phyloP scores from a whole-genome alignment of 1,140 invertebrate genomes.

The Bombus polaris region DNA sequence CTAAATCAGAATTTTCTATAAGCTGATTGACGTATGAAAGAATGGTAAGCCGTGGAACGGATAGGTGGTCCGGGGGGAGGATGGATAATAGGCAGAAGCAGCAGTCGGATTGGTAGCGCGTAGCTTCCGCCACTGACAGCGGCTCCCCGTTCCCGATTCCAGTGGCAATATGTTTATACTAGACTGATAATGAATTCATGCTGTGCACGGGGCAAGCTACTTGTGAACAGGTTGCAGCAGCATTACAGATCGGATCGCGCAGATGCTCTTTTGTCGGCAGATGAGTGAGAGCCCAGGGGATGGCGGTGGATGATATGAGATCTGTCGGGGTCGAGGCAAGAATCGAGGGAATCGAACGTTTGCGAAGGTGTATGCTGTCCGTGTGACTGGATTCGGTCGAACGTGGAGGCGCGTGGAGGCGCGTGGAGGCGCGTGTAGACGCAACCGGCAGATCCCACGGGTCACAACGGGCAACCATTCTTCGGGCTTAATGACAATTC shows the following conservation, averaged over 20 bases:
- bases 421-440: constrained; percentile 20
- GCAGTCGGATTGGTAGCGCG: constrained; percentile 32
- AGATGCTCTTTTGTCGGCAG: constrained; percentile 82
- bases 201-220: constrained; percentile 68
- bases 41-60: constrained; percentile 54
- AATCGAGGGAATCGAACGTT: constrained; percentile 64
- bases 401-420: constrained; percentile 10
- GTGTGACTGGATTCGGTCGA: not conserved
- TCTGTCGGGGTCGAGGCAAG: constrained; percentile 68
- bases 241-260: constrained; percentile 75
- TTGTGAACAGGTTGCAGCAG: constrained; percentile 76
- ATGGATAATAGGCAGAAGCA: constrained; percentile 43
- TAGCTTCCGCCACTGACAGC: constrained; percentile 67
- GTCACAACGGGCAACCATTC: constrained; percentile 70
- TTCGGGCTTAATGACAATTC: constrained; percentile 70
- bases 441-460: constrained; percentile 75
- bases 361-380: not conserved
- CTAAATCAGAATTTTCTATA: constrained; percentile 36
- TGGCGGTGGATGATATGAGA: constrained; percentile 69
- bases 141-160: constrained; percentile 38
- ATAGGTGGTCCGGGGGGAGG: constrained; percentile 20
- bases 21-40: constrained; percentile 54
- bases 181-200: constrained; percentile 81
- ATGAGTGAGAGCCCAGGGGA: constrained; percentile 74
- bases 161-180: constrained; percentile 82